Base-by-base conservation (phyloP, 2,888 invertebrate species). In the Adelognathus sp. region DNA sequence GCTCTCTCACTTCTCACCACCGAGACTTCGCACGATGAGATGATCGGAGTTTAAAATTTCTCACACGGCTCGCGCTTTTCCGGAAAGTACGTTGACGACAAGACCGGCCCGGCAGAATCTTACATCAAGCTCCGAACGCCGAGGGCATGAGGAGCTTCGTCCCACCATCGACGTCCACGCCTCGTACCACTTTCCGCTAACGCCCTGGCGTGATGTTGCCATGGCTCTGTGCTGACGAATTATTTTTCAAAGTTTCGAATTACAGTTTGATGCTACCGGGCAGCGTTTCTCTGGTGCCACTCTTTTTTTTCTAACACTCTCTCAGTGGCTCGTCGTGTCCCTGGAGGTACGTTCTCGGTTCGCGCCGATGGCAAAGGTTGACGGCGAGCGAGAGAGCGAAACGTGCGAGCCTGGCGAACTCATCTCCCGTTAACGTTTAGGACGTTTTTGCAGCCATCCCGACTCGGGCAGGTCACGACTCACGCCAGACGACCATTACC, bases 41-140 rank as follows among this genome's bases (percentile, higher is more conserved):
- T 88, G 88, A 90, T 89, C 88, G 88, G 87, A 88, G 89, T 90
- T 90, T 90, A 89, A 90, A 90, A 90, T 90, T 90, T 90, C 88
- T 90, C 89, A 88, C 90, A 88, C 89, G 90, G 82, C 83, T 82
- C 81, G 76, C 77, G 82, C 81, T 29, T 41, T 14, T 83, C 83
- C 83, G 88, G 86, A 88, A 89, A 89, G 87, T 87, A 86, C 85
- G 84, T 86, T 84, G 81, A 83, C 83, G 84, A 84, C 83, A 83
- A 81, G 82, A 75, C 79, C 64, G 80, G 72, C 80, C n/a, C 82
- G 81, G 81, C 80, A 73, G 71, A 80, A 80, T 81, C 80, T 33
- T 67, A 56, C 24, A 31, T 46, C 71, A 24, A 27, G 11, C 41
- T 52, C 73, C 76, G 75, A 11, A 46, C 63, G 69, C 41, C 64